Evolutionary conservation across 2,888 invertebrate genomes (phyloP), one percentile per base, ranked within the genome.

Genomic region (Drosophila putrida): DNA sequence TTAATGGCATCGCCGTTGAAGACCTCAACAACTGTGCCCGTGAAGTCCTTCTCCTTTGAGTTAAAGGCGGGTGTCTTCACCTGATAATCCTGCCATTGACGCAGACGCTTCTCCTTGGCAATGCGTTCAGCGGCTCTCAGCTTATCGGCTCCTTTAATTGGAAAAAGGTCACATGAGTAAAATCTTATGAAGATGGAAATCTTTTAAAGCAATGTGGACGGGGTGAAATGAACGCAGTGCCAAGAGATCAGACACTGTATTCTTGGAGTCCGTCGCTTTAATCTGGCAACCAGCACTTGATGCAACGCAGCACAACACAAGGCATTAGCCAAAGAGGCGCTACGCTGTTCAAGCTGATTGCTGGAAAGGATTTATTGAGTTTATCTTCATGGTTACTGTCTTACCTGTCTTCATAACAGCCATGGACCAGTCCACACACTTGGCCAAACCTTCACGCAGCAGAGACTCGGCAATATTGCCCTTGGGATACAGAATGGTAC

Each of bases 391-490:
- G 6, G 9, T 6, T 6, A n/a, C 5, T 6, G 6, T 31, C 8
- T 90, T 80, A 90, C 95, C 95, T 43, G 95, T 94, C 88, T 94
- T 94, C 91, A 97, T 96, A 71, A 96, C 95, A 8, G 96, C 95
- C 93, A 98, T 96, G 39, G 97, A 97, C 97, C 97, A 97, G 91
- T 98, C 98, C 20, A 98, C 97, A 90, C 99, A 99, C 91, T 95
- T 96, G 0, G 98, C 99, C 89, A 98, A 97, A 13, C 99, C 99
- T 92, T 98, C 97, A 61, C 95, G 94, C 76, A 99, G 92, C 68
- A 99, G 93, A 28, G 96, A 94, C 91, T 99, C 99, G 0, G 99
- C 98, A 90, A 99, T 99, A 91, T 98, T 98, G 36, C 96, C 96
- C 90, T 94, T 95, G 0, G 99, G 99, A 93, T 98, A 98, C 49